A percentile compares a stretch with the other conserved stretches of the same genome.
Conservation (phyloP, 2,888 invertebrate genomes). For the Gerosis bhagava region DNA sequence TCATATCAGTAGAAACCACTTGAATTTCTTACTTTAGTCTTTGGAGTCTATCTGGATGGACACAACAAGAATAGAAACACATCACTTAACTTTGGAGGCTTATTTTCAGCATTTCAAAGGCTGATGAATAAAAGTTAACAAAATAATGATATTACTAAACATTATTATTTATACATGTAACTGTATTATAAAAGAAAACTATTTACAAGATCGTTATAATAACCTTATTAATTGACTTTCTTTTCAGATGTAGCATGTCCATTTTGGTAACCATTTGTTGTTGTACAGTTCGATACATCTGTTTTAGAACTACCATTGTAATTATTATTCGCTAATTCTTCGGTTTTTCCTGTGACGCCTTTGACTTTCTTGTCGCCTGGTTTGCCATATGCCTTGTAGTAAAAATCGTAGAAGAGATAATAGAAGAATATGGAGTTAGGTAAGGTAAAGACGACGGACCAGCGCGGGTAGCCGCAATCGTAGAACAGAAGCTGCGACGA, state of each 20-base stretch:
- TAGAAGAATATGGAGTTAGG: slow-evolving; percentile 97
- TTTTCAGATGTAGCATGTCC: slow-evolving; percentile 18
- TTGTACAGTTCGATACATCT: slow-evolving; percentile 1
- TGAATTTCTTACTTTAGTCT: too few relatives aligned
- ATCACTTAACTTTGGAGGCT: too few relatives aligned
- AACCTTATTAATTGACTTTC: slow-evolving; percentile 34
- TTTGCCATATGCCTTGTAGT: slow-evolving; percentile 88
- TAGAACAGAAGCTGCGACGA: slow-evolving; percentile 92
- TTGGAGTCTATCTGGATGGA: too few relatives aligned
- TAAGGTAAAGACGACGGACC: slow-evolving; percentile 91
- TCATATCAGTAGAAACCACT: too few relatives aligned
- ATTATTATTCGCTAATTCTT: slow-evolving; percentile 41
- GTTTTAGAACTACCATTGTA: slow-evolving; percentile 28
- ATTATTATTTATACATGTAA: not conserved
- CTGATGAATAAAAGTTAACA: too few relatives aligned
- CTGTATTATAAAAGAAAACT: slow-evolving; percentile 8
- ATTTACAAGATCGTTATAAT: slow-evolving; percentile 25
- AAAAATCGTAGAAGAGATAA: slow-evolving; percentile 95
- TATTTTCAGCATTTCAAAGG: too few relatives aligned
- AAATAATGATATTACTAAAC: too few relatives aligned
- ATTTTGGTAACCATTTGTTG: slow-evolving; percentile 19
- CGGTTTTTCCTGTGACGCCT: slow-evolving; percentile 34
- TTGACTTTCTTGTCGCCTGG: slow-evolving; percentile 47
- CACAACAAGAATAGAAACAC: too few relatives aligned
- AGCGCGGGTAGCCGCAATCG: slow-evolving; percentile 94